Percentiles rank a stretch among this genome's conserved stretches.
These are phyloP conservation scores for Acleris literana DNA, from an alignment of 2,888 invertebrate genomes.

Conservation along the genomic window DNA sequence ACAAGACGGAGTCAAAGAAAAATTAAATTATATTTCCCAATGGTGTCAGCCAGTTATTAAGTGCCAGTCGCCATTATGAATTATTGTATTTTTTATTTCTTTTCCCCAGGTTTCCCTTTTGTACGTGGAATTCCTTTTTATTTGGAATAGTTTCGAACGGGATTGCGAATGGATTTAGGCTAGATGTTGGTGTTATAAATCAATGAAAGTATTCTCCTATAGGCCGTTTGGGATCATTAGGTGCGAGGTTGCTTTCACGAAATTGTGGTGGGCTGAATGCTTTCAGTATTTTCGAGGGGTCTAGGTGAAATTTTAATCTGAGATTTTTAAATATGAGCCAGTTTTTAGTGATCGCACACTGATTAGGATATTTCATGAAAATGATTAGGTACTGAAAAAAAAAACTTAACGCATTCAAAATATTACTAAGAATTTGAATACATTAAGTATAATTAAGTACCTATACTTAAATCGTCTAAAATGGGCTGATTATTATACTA, in stretches of 20 bases:
- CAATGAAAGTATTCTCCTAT: conserved; percentile 51
- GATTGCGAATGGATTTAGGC: conserved; percentile 67
- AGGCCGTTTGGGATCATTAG: conserved; percentile 54
- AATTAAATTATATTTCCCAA: conserved; percentile 85
- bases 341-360: not conserved
- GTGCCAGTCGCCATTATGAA: conserved; percentile 84
- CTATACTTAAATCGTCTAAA: no score
- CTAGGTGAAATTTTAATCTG: not conserved
- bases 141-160: conserved; percentile 75
- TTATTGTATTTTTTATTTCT: conserved; percentile 80
- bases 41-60: conserved; percentile 85
- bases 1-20: conserved; percentile 66
- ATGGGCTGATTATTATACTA: no score
- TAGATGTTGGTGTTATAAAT: conserved; percentile 60
- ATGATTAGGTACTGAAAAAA: no score
- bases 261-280: conserved; percentile 36
- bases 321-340: not conserved
- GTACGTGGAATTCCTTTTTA: conserved; percentile 75
- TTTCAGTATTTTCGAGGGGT: not conserved
- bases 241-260: conserved; percentile 36
- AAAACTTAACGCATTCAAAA: no score
- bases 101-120: conserved; percentile 75
- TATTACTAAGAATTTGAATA: no score
- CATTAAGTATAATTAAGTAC: no score
- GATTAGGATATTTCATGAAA: not conserved